A percentile compares a stretch with the other conserved stretches of the same genome.
Conservation (phyloP, 2,113 vertebrate genomes). For the Macrotus californicus region DNA sequence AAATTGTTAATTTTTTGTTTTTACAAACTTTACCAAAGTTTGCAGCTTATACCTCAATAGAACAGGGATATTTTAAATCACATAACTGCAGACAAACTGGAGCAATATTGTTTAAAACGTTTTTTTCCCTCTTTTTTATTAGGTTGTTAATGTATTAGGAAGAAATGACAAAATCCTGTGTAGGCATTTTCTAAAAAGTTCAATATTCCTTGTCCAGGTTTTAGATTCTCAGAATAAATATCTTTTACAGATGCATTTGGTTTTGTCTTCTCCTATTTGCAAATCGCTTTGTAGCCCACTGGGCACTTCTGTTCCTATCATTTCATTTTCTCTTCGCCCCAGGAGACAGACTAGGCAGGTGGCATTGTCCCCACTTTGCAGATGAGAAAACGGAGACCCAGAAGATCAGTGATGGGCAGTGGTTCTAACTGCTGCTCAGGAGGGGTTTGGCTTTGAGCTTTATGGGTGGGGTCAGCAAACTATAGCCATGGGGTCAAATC, state of each 20-base stretch:
- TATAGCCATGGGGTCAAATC: background rate
- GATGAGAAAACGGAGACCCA: background rate
- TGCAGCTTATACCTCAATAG: conserved; percentile 80
- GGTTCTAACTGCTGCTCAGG: background rate
- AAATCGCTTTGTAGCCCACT: background rate
- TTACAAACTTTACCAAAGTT: conserved; percentile 72
- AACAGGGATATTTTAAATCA: conserved; percentile 71
- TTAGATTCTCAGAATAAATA: conserved; percentile 82
- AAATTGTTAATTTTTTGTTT: conserved; percentile 42
- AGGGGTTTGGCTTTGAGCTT: background rate
- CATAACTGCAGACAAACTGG: conserved; percentile 75
- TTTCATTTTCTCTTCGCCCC: background rate
- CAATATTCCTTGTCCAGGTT: conserved; percentile 73
- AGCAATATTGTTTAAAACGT: conserved; percentile 56
- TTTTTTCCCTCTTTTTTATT: conserved; percentile 53
- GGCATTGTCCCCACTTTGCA: background rate
- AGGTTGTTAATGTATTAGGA: conserved; percentile 75
- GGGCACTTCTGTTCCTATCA: background rate
- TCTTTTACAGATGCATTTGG: conserved; percentile 68
- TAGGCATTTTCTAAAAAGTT: conserved; percentile 72
- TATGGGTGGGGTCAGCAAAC: background rate
- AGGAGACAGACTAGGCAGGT: too few species aligned
- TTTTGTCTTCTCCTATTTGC: background rate
- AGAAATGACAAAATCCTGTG: conserved; percentile 42
- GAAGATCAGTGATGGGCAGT: background rate